These are phyloP conservation scores for Lasioglossum leucozonium DNA, from an alignment of 2,888 invertebrate genomes.

Conservation along the genomic window DNA sequence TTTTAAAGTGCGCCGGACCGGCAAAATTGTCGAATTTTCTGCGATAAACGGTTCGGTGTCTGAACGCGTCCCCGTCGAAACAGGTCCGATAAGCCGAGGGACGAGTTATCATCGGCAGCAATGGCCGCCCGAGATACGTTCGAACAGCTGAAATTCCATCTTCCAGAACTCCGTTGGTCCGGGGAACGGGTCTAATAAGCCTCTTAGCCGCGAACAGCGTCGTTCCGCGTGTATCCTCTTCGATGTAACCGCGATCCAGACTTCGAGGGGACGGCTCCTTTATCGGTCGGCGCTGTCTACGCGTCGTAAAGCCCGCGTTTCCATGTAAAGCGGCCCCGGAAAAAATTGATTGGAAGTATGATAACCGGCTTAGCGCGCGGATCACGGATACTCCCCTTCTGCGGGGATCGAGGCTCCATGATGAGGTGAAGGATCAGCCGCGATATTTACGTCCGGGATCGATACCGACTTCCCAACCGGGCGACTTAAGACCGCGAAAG, in stretches of 20 bases:
- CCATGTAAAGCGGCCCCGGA: slow-evolving; percentile 16
- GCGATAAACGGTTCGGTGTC: slow-evolving; percentile 39
- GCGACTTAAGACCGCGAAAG: not conserved
- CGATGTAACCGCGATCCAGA: not conserved
- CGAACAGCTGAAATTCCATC: not conserved
- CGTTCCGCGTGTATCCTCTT: not conserved
- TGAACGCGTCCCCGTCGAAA: slow-evolving; percentile 15
- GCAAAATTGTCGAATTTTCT: slow-evolving; percentile 21
- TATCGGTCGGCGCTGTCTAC: not conserved
- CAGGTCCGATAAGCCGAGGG: slow-evolving; percentile 41
- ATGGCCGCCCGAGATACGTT: slow-evolving; percentile 24
- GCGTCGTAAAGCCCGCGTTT: slow-evolving; percentile 4
- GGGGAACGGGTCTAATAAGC: not conserved
- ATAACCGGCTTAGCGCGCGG: slow-evolving; percentile 8
- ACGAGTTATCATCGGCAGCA: slow-evolving; percentile 43
- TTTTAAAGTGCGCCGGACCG: slow-evolving; percentile 25
- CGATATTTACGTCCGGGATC: not conserved
- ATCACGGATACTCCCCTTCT: not conserved
- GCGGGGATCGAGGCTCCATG: not conserved
- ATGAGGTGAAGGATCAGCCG: not conserved
- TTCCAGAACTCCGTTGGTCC: not conserved
- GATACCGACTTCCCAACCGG: not conserved
- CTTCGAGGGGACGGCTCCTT: not conserved
- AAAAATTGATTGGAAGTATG: slow-evolving; percentile 22
- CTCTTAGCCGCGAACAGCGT: not conserved